These are phyloP conservation scores for Nematopogon swammerdamellus DNA, from an alignment of 2,888 invertebrate species.

Conservation along the genomic window DNA sequence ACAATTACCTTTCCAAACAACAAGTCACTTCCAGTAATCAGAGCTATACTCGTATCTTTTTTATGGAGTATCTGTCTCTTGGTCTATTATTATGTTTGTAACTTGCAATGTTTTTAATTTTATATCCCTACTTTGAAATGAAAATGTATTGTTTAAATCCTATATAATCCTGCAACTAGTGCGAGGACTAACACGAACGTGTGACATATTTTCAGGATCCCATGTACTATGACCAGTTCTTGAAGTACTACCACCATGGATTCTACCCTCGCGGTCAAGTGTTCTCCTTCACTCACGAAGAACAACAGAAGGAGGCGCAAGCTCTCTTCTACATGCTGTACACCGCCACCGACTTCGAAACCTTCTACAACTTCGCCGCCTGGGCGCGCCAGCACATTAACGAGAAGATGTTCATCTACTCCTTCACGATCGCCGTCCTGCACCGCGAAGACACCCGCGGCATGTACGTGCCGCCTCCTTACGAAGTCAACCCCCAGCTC, in stretches of 20 bases:
- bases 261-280: slow-evolving; percentile 26
- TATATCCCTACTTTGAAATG: too few relatives aligned
- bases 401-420: slow-evolving; percentile 59
- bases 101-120: too few relatives aligned
- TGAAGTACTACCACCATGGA: slow-evolving; percentile 31
- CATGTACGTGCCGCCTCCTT: slow-evolving; percentile 56
- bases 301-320: slow-evolving; percentile 20
- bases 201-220: slow-evolving; percentile 21
- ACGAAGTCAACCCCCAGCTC: slow-evolving; percentile 61
- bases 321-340: slow-evolving; percentile 50
- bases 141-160: too few relatives aligned
- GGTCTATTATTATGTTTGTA: too few relatives aligned
- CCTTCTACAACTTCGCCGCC: slow-evolving; percentile 55
- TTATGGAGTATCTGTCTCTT: too few relatives aligned
- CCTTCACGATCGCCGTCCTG: slow-evolving; percentile 50
- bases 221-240: slow-evolving; percentile 37
- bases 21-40: too few relatives aligned
- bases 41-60: too few relatives aligned
- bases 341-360: slow-evolving; percentile 58
- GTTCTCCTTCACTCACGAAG: slow-evolving; percentile 22
- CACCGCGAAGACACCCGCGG: slow-evolving; percentile 52
- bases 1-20: too few relatives aligned
- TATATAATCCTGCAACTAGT: too few relatives aligned
- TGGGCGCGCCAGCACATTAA: slow-evolving; percentile 60
- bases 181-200: too few relatives aligned